Percentiles rank a stretch among this genome's conserved stretches.
These are phyloP conservation scores for Coccyzus lansbergi DNA, from an alignment of 2,797 vertebrate genomes.

Conservation along the genomic window DNA sequence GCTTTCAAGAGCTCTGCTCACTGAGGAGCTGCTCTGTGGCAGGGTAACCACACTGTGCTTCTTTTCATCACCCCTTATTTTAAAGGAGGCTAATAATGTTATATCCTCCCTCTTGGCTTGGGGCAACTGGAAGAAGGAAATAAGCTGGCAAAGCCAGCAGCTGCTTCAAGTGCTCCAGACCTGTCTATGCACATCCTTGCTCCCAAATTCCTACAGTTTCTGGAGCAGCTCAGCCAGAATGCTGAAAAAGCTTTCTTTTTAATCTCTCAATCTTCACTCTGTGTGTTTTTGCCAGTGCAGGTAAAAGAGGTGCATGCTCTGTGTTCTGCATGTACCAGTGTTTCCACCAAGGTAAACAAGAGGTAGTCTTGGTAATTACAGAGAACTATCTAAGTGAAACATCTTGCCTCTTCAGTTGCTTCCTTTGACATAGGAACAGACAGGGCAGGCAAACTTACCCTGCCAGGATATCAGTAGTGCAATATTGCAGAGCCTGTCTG, in stretches of 20 bases:
- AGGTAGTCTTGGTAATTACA: background rate
- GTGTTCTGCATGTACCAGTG: fast-evolving
- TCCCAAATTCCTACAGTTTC: background rate
- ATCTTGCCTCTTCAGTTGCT: background rate
- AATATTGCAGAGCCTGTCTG: background rate
- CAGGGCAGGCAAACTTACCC: background rate
- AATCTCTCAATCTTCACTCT: conserved; percentile 16
- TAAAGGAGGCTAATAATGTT: background rate
- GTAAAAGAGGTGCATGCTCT: background rate
- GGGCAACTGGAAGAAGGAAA: background rate
- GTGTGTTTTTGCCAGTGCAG: conserved; percentile 3
- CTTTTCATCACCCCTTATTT: background rate
- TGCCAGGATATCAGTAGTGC: background rate
- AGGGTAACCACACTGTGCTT: background rate
- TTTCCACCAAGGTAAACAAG: conserved; percentile 23
- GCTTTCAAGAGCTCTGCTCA: background rate
- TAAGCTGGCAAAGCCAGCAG: background rate
- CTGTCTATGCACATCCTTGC: conserved; percentile 41
- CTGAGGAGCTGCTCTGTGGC: background rate
- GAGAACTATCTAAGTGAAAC: background rate
- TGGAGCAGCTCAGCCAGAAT: background rate
- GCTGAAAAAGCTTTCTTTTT: conserved; percentile 28
- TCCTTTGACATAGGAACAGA: background rate
- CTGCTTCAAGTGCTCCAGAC: background rate
- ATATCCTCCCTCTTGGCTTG: background rate